Evolutionary conservation across 2,888 invertebrate species (phyloP), one percentile per base, ranked within the genome.

Genomic region (Platycheirus rosarum): DNA sequence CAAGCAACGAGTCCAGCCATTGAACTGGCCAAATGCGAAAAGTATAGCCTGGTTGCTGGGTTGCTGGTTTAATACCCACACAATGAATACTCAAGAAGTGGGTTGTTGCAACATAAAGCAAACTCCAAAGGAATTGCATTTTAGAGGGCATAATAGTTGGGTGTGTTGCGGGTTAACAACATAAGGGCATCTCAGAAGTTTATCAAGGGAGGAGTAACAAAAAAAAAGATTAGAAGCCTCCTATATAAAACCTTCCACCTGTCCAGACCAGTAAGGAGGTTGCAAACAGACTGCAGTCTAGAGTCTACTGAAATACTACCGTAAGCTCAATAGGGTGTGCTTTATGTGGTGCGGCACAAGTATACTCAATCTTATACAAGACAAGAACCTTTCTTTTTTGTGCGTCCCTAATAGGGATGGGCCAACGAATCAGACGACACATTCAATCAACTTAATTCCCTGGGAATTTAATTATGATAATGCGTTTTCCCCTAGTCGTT

Each of bases 1-100:
- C 40, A 32, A 55, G 77, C 82, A 82, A 73, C 68, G 82, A 82
- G 82, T 77, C 77, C 82, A 82, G 77, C 71, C 68, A 73, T 71
- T 82, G 76, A 76, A 76, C 80, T 70, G 65, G 42, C 66, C 80
- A 65, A 60, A 65, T 63, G 57, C 69, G 60, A 57, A 42, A 46
- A 44, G 63, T 75, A 40, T n/a, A n/a, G n/a, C n/a, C n/a, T n/a
- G n/a, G n/a, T n/a, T n/a, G n/a, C n/a, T n/a, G 68, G 18, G 29
- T 20, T 44, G 13, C 48, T 29, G 14, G 60, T 60, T 60, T 60
- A 29, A 60, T 29, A 29, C 29, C 26, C 18, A 18, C 20, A 40
- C 29, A 32, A 8, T 23, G 3, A 4, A 32, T 8, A 32, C 7
- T 26, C 6, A 26, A 11, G 35, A 74, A 79, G 51, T 80, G 63